phyloP scores from a whole-genome alignment of 2,888 invertebrate species.

The Catotricha subobsoleta region DNA sequence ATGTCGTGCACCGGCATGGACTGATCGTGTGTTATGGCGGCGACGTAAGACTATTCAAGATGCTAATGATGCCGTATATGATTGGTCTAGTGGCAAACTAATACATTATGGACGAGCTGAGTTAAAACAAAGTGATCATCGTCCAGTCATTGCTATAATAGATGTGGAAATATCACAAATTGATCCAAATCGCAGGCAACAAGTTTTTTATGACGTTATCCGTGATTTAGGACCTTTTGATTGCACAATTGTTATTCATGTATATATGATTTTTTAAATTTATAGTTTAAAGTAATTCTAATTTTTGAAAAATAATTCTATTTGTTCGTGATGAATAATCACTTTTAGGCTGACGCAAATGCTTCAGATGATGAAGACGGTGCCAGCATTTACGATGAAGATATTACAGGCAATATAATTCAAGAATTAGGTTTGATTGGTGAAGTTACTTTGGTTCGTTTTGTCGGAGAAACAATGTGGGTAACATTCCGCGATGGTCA shows the following conservation, averaged over 20 bases:
- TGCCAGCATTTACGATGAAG: conserved; percentile 56
- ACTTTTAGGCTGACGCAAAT: conserved; percentile 11
- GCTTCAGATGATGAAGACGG: conserved; percentile 30
- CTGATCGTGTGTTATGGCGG: conserved; percentile 91
- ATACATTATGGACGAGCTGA: conserved; percentile 86
- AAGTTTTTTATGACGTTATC: conserved; percentile 70
- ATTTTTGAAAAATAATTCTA: background rate
- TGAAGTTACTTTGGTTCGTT: conserved; percentile 77
- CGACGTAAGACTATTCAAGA: conserved; percentile 56
- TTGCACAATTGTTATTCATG: conserved; percentile 69
- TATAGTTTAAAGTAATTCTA: background rate
- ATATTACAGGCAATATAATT: conserved; percentile 58
- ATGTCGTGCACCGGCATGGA: conserved; percentile 93
- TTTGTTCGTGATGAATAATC: background rate
- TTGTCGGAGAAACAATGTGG: conserved; percentile 78
- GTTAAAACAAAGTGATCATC: conserved; percentile 91
- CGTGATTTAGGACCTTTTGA: conserved; percentile 85
- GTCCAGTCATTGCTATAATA: conserved; percentile 84
- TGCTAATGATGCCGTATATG: conserved; percentile 39
- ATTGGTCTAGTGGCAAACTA: conserved; percentile 61
- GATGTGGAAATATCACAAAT: conserved; percentile 75
- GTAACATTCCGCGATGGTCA: conserved; percentile 83
- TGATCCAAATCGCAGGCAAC: conserved; percentile 53
- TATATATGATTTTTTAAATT: background rate
- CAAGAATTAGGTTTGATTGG: conserved; percentile 71